Conservation (phyloP, 2,113 vertebrate species). For the Charina bottae region DNA sequence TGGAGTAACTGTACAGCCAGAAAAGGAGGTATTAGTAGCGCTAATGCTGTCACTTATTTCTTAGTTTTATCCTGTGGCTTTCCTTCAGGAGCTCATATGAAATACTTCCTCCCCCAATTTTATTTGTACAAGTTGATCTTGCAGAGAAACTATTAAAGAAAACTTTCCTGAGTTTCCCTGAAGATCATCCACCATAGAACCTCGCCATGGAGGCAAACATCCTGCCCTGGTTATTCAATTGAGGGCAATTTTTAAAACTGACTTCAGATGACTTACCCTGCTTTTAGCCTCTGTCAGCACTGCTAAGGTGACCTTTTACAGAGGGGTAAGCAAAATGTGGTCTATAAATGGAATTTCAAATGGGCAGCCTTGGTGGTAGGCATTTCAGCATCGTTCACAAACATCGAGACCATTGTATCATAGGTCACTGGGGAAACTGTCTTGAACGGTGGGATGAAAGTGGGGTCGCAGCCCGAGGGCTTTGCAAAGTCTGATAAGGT, state of each 20-base stretch:
- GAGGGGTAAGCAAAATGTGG: slow-evolving; percentile 16
- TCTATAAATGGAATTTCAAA: slow-evolving; percentile 8
- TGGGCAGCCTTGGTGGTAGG: neutral
- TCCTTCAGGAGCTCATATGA: neutral
- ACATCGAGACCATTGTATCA: neutral
- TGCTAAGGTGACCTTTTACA: neutral
- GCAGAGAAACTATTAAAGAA: neutral
- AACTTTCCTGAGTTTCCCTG: neutral
- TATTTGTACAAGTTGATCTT: neutral
- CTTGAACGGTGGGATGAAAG: neutral
- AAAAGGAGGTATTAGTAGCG: neutral
- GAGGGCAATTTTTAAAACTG: neutral
- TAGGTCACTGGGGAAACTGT: neutral
- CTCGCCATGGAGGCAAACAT: neutral
- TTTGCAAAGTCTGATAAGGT: neutral
- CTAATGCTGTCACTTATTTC: neutral
- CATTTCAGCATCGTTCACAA: neutral
- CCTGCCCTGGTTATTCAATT: neutral
- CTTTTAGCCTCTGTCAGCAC: slow-evolving; percentile 7
- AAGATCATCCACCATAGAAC: neutral
- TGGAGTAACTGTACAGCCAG: neutral
- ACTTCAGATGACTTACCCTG: neutral
- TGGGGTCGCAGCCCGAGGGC: slow-evolving; percentile 6
- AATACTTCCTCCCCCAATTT: neutral
- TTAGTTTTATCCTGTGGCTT: neutral